Evolutionary conservation across 2,113 vertebrate species (phyloP), one percentile per base, ranked within the genome.

Genomic region (Strix aluco): DNA sequence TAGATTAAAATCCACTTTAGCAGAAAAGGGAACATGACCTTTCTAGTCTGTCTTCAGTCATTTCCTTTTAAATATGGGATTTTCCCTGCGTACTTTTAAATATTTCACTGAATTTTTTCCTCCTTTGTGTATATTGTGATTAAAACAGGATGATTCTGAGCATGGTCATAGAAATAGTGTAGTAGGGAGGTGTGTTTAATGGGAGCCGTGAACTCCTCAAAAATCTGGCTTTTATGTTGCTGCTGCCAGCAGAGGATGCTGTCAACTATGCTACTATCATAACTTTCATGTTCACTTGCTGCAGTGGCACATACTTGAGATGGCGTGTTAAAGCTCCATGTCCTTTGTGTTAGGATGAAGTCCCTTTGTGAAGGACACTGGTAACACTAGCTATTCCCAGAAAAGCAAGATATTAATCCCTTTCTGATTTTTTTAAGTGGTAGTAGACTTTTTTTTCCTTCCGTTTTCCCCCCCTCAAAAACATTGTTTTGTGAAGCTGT

Each of bases 381-480:
- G 30, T 79, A 70, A 44, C n/a, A 51, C 19, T 70, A 73, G 34
- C 32, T 91, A 6, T 70, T 96, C 34, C n/a, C 25, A 74, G 44
- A 90, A 85, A 75, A 86, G 87, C n/a, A 70, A 90, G 83, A 65
- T 54, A 75, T 18, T 85, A 80, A 71, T 90, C 30, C 46, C 36
- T 94, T 94, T 96, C 51, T 59, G 69, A 95, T 40, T 47, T 91
- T 91, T 81, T 69, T 66, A 95, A 86, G 65, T 89, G 47, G 62
- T 62, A 49, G 72, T 81, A 94, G 77, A 80, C 49, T 46, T 30
- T 61, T 95, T 70, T 30, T 47, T 3, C 11, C 25, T 23, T 90
- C 11, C 13, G 12, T 42, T 42, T 42, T 42, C 13, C 13, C 13
- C 40, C 13, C 40, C 40, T 42, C 40, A 42, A 42, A 42, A 52